Conservation (phyloP, 2,888 invertebrate species). For the Pristionchus exspectatus region DNA sequence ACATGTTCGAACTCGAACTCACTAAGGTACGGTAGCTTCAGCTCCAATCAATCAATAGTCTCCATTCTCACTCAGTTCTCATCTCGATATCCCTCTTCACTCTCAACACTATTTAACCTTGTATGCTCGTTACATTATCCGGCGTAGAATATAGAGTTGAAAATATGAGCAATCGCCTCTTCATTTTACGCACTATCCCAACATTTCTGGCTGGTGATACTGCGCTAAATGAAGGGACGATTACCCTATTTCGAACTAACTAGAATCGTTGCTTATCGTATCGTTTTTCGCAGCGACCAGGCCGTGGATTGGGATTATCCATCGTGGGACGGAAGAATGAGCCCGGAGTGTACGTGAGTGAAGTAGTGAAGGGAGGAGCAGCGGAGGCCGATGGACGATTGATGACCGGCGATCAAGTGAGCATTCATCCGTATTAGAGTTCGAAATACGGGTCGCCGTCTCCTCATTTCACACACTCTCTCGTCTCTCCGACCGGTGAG, state of each 20-base stretch:
- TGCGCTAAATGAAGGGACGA: background rate
- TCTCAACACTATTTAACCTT: background rate
- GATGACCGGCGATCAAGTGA: slow-evolving; percentile 89
- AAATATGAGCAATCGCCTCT: too few species aligned
- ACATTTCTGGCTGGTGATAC: too few species aligned
- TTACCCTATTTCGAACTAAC: background rate
- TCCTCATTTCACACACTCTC: background rate
- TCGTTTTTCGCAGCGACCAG: slow-evolving; percentile 60
- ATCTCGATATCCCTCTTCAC: background rate
- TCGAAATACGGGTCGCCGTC: too few species aligned
- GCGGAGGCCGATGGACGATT: slow-evolving; percentile 91
- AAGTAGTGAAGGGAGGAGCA: slow-evolving; percentile 90
- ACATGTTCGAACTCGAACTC: slow-evolving; percentile 76
- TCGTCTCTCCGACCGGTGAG: background rate
- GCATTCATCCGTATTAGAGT: background rate
- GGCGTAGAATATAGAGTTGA: background rate
- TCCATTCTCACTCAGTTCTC: background rate
- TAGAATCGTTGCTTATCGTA: background rate
- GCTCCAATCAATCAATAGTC: background rate
- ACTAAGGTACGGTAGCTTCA: slow-evolving; percentile 46
- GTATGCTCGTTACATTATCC: background rate
- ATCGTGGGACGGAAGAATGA: slow-evolving; percentile 88
- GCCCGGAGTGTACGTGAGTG: slow-evolving; percentile 88
- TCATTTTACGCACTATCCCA: too few species aligned
- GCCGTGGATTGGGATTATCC: slow-evolving; percentile 89